Conservation (phyloP, 2,113 vertebrate genomes). For the Odontesthes bonariensis region DNA sequence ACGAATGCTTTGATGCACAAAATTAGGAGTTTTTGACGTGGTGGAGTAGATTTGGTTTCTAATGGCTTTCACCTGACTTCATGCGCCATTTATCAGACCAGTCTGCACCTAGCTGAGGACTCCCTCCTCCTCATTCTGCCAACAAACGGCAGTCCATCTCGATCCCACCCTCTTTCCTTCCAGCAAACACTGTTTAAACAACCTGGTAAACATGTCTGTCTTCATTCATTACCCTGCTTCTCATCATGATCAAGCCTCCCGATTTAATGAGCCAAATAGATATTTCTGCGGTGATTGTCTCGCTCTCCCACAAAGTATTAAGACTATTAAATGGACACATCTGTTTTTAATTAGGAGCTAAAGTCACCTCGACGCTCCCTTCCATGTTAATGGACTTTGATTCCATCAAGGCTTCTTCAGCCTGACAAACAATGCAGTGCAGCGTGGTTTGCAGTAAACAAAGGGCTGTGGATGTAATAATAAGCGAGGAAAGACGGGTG, state of each 20-base stretch:
- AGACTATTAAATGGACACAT: slow-evolving; percentile 90
- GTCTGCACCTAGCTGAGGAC: slow-evolving; percentile 30
- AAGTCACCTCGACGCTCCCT: slow-evolving; percentile 85
- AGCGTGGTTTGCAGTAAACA: slow-evolving; percentile 57
- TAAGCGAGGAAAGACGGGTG: not conserved
- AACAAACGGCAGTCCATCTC: slow-evolving; percentile 59
- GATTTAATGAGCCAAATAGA: slow-evolving; percentile 87
- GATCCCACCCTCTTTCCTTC: slow-evolving; percentile 62
- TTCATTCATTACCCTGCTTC: slow-evolving; percentile 85
- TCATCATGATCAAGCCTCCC: slow-evolving; percentile 85
- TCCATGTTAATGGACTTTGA: slow-evolving; percentile 85
- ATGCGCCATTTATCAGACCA: slow-evolving; percentile 62
- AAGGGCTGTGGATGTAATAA: slow-evolving; percentile 47
- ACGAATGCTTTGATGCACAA: not conserved
- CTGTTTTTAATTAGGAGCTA: slow-evolving; percentile 88
- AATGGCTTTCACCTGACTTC: slow-evolving; percentile 27
- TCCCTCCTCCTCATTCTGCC: slow-evolving; percentile 26
- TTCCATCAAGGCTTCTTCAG: slow-evolving; percentile 75
- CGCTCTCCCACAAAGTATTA: slow-evolving; percentile 87
- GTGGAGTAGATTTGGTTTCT: not conserved
- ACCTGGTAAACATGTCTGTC: slow-evolving; percentile 86
- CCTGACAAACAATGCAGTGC: slow-evolving; percentile 68
- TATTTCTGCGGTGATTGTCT: slow-evolving; percentile 86
- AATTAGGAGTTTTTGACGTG: not conserved
- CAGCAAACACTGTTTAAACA: slow-evolving; percentile 81